Percentiles rank a stretch among this genome's conserved stretches.
phyloP scores from a whole-genome alignment of 2,113 vertebrate genomes.

The Melanotaenia duboulayi region DNA sequence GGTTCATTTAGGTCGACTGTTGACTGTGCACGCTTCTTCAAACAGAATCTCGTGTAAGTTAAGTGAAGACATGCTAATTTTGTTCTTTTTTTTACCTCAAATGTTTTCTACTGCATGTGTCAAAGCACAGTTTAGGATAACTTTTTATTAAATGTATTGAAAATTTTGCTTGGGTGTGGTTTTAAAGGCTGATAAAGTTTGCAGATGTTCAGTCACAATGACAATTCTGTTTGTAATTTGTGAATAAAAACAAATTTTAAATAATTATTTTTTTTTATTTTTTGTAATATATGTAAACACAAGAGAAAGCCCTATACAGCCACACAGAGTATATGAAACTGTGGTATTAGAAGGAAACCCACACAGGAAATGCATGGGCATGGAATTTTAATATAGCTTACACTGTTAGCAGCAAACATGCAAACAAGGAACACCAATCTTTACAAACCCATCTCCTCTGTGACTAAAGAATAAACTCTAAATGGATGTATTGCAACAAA shows the following conservation, averaged over 20 bases:
- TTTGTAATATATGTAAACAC: too few species aligned
- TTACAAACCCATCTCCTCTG: constrained; percentile 48
- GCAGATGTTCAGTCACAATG: constrained; percentile 14
- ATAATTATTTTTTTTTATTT: too few species aligned
- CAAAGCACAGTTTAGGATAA: constrained; percentile 19
- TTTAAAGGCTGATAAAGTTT: not conserved
- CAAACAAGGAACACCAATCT: constrained; percentile 74
- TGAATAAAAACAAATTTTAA: not conserved
- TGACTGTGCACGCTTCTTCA: too few species aligned
- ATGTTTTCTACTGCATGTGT: constrained; percentile 23
- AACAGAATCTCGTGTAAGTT: too few species aligned
- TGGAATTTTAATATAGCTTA: not conserved
- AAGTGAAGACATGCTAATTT: constrained; percentile 11
- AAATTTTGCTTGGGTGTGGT: constrained; percentile 12
- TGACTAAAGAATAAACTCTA: not conserved
- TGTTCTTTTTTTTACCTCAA: constrained; percentile 24
- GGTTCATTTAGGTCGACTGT: not conserved
- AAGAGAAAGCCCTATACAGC: too few species aligned
- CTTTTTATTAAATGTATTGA: constrained; percentile 21
- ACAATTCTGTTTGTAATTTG: constrained; percentile 26
- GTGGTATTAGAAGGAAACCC: constrained; percentile 22
- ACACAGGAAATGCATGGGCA: constrained; percentile 30
- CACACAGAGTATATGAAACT: not conserved
- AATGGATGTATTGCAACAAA: too few species aligned
- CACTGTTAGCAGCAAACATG: not conserved